A percentile compares a stretch with the other conserved stretches of the same genome.
These are phyloP conservation scores for Peromyscus aztecus DNA, from an alignment of 2,797 vertebrate species.

Conservation along the genomic window DNA sequence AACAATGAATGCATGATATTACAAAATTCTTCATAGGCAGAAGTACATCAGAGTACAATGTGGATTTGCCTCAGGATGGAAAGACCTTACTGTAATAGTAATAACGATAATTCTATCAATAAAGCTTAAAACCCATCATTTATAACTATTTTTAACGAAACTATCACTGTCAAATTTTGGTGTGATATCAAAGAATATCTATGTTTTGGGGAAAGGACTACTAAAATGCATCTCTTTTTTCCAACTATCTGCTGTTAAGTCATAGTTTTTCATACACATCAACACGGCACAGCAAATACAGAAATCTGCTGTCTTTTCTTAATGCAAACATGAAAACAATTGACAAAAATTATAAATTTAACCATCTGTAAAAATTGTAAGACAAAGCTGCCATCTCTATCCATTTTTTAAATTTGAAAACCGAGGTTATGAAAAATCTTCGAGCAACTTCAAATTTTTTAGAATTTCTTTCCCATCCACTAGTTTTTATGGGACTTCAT, in stretches of 20 bases:
- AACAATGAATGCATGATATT: background rate
- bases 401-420: conserved; percentile 5
- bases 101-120: background rate
- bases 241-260: background rate
- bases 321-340: background rate
- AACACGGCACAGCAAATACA: background rate
- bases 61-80: background rate
- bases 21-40: background rate
- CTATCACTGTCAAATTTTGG: background rate
- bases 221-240: background rate
- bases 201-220: background rate
- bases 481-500: background rate
- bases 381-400: background rate
- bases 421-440: background rate
- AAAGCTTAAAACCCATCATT: background rate
- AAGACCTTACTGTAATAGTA: background rate
- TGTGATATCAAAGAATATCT: background rate
- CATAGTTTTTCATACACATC: background rate
- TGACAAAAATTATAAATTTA: background rate
- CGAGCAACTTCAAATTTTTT: conserved; percentile 40
- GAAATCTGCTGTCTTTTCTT: background rate
- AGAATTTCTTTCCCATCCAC: background rate
- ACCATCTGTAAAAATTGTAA: background rate
- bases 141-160: background rate
- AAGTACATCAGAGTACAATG: background rate